Base-by-base conservation (phyloP, 92 coral and sea anemone genomes). In the Galaxea fascicularis region DNA sequence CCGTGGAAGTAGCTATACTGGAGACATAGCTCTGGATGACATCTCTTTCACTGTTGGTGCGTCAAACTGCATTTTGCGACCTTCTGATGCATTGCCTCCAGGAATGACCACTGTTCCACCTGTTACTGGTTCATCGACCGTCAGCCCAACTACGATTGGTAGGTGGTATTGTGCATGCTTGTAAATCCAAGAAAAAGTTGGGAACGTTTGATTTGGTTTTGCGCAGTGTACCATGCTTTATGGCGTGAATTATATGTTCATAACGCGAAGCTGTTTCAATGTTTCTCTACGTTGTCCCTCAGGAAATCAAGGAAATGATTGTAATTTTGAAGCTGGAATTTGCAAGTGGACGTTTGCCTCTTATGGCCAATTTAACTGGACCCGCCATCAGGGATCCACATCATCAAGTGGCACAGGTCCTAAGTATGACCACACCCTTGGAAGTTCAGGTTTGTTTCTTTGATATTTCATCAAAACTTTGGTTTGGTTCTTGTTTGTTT, bases 351-450 rank as follows among this genome's bases (percentile, higher is more conserved):
- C 77, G 8, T 95, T 86, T 59, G 98, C 91, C 45, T 82, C 90
- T 10, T 79, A 86, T 20, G 98, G 89, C 79, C 87, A 92, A 52
- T 96, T 96, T 66, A 95, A 96, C 93, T 96, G 98, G 98, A 96
- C 95, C 41, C 88, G 98, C 6, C 93, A 90, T 69, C 88, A 89
- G 83, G 98, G 98, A 27, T 51, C 85, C 47, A 96, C 98, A 8
- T 76, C 89, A 21, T 94, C 98, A 0, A n/a, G 68, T 9, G 92
- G 94, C 0, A 96, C 98, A 10, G 98, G 98, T 20, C 98, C 98
- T 18, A 86, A 82, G 63, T 75, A 35, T 45, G 98, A 96, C 75
- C 98, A 96, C 79, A 96, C 98, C 18, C 81, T 73, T 10, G 95
- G 95, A 70, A 89, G 4, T 39, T 51, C 89, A 80, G 90, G 95